Evolutionary conservation across 2,113 vertebrate genomes (phyloP).

Genomic region (Suricata suricatta): DNA sequence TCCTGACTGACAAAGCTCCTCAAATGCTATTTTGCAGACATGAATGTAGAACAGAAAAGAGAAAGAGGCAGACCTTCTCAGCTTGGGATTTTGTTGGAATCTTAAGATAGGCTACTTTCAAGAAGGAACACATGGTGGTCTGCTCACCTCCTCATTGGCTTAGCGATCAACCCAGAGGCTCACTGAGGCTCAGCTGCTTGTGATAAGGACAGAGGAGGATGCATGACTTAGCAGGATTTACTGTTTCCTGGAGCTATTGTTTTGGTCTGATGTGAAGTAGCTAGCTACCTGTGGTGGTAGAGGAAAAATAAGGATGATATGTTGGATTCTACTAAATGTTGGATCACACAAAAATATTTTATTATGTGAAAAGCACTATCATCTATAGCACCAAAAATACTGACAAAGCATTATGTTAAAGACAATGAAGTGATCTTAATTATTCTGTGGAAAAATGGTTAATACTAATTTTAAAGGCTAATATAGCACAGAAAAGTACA

Average conservation of each 20-base stretch:
- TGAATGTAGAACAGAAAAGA: neutral
- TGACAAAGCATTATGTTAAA: neutral
- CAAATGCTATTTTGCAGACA: neutral
- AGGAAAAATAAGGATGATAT: neutral
- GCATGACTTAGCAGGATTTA: neutral
- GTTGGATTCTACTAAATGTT: neutral
- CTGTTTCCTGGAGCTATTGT: neutral
- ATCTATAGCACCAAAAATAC: neutral
- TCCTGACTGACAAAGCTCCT: neutral
- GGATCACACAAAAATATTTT: neutral
- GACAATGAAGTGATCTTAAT: neutral
- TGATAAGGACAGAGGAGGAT: neutral
- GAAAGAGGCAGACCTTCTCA: neutral
- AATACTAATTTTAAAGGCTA: neutral
- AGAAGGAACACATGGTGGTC: neutral
- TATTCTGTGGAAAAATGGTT: conserved; percentile 10
- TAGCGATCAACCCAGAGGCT: neutral
- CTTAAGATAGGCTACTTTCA: neutral
- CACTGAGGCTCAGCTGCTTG: neutral
- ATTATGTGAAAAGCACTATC: neutral
- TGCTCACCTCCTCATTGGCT: neutral
- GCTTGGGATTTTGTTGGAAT: neutral
- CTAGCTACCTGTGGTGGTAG: neutral
- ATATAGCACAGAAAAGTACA: neutral
- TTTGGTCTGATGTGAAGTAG: neutral